Evolutionary conservation across 2,113 vertebrate genomes (phyloP).

Genomic region (Pelusios castaneus): DNA sequence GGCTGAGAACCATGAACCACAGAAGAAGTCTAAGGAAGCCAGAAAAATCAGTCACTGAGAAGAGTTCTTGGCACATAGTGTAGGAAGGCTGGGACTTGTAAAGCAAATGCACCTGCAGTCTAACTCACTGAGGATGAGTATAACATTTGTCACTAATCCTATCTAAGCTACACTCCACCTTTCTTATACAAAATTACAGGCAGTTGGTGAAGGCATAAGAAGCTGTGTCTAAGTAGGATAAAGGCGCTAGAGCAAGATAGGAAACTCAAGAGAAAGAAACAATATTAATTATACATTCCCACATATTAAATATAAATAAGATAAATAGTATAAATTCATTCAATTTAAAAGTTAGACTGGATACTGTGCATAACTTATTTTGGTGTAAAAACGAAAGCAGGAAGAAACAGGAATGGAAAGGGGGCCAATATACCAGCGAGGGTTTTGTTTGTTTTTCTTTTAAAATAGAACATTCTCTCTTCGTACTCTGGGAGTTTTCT

Average conservation of each 20-base stretch:
- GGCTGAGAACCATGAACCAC: background rate
- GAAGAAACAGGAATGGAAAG: background rate
- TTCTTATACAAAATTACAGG: background rate
- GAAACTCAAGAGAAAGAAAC: background rate
- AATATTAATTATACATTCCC: background rate
- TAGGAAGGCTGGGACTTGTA: background rate
- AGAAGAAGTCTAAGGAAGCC: background rate
- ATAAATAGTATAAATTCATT: background rate
- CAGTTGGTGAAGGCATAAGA: background rate
- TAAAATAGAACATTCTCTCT: background rate
- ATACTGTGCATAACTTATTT: background rate
- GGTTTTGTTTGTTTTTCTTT: background rate
- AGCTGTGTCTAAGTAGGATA: background rate
- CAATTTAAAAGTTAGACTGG: background rate
- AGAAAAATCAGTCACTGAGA: background rate
- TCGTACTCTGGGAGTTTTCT: background rate
- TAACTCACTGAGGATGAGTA: background rate
- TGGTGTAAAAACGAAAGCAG: background rate
- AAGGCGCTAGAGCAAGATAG: background rate
- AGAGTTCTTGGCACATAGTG: background rate
- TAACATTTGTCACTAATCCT: background rate
- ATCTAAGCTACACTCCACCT: background rate
- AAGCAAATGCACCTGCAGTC: background rate
- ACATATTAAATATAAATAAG: rapidly evolving
- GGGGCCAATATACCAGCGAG: background rate